Percentiles rank a stretch among this genome's conserved stretches.
Conservation (phyloP, 2,888 invertebrate genomes). For the Cactoblastis cactorum region DNA sequence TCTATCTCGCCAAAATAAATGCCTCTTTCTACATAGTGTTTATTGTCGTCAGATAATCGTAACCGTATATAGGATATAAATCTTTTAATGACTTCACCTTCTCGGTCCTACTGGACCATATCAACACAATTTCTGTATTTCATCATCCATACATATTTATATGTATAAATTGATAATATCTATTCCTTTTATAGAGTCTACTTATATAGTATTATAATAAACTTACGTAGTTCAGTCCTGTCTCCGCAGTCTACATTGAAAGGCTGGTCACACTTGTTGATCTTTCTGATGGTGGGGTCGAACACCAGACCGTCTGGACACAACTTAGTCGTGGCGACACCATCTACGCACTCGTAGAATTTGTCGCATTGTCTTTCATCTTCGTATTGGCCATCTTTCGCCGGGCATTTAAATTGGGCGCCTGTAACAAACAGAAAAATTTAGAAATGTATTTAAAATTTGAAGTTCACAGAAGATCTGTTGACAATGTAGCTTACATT, state of each 20-base stretch:
- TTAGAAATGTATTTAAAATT: neutral
- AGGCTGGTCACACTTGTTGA: constrained; percentile 95
- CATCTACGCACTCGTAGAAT: constrained; percentile 89
- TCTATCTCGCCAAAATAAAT: no score
- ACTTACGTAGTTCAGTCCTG: constrained; percentile 92
- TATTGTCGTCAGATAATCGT: no score
- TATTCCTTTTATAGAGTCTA: no score
- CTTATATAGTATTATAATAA: constrained; percentile 5
- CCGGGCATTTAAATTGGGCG: constrained; percentile 86
- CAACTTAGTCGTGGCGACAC: constrained; percentile 84
- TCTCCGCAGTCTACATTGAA: constrained; percentile 96
- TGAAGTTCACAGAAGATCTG: neutral
- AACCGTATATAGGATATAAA: no score
- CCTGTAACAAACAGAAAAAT: constrained; percentile 54
- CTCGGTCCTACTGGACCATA: no score
- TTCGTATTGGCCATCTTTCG: constrained; percentile 88
- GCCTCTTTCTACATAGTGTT: no score
- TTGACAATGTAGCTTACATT: no score
- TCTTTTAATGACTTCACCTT: no score
- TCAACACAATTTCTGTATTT: no score
- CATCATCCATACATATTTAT: no score
- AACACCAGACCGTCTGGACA: constrained; percentile 95
- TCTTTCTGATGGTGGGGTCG: constrained; percentile 89
- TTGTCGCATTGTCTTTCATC: constrained; percentile 92
- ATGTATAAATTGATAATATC: no score